Percentiles rank a stretch among this genome's conserved stretches.
phyloP scores from a whole-genome alignment of 2,888 invertebrate species.

The Priocnemis perturbator region DNA sequence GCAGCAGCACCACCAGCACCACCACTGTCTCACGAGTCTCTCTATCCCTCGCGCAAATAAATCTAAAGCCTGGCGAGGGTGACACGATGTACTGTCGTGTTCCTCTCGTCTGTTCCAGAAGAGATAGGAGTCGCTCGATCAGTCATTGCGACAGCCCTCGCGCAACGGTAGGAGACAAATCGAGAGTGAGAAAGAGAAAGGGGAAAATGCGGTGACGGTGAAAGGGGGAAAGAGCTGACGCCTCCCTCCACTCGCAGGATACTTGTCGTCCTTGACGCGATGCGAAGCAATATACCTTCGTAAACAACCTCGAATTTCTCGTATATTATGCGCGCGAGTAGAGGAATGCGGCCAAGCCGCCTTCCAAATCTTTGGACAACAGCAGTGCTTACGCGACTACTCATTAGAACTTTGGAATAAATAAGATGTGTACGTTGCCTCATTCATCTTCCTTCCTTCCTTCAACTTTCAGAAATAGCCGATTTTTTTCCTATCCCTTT shows the following conservation, averaged over 20 bases:
- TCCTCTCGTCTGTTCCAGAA: constrained; percentile 45
- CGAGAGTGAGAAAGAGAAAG: constrained; percentile 27
- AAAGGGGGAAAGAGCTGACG: not conserved
- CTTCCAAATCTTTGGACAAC: not conserved
- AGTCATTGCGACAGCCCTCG: constrained; percentile 59
- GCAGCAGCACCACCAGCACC: no score
- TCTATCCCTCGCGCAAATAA: constrained; percentile 49
- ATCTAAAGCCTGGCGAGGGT: constrained; percentile 48
- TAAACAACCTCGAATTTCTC: not conserved
- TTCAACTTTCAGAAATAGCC: no score
- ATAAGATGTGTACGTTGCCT: no score
- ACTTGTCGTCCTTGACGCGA: constrained; percentile 16
- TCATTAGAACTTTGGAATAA: no score
- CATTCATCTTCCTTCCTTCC: not conserved
- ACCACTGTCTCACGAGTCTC: constrained; percentile 33
- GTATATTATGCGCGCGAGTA: not conserved
- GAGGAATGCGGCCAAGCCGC: not conserved
- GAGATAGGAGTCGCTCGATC: constrained; percentile 62
- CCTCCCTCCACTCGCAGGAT: constrained; percentile 16
- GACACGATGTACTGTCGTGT: constrained; percentile 60
- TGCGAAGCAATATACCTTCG: constrained; percentile 24
- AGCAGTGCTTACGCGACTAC: no score
- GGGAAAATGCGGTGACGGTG: constrained; percentile 8
- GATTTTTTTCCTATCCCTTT: not conserved
- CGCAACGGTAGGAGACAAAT: constrained; percentile 50